A percentile compares a stretch with the other conserved stretches of the same genome.
These are phyloP conservation scores for Helicolenus hilgendorfi DNA, from an alignment of 2,797 vertebrate genomes.

Conservation along the genomic window DNA sequence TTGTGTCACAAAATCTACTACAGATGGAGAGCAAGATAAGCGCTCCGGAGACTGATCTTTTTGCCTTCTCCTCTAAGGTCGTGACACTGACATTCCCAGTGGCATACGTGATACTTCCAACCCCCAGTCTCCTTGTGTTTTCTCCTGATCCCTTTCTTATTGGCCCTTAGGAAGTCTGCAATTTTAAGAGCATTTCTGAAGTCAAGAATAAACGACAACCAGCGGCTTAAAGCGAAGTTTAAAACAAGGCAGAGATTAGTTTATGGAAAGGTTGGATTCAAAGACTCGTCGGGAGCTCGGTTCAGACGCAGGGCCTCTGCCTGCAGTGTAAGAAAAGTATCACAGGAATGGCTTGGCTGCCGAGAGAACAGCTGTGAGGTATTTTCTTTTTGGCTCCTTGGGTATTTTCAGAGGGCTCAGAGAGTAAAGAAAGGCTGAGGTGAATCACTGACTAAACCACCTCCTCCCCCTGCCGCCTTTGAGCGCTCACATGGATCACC, in stretches of 20 bases:
- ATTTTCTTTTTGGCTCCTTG: slow-evolving; percentile 86
- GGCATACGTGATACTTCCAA: slow-evolving; percentile 83
- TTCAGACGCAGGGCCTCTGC: slow-evolving; percentile 28
- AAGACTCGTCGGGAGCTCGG: background rate
- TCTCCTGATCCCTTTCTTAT: slow-evolving; percentile 59
- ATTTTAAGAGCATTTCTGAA: slow-evolving; percentile 52
- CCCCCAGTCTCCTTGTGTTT: slow-evolving; percentile 62
- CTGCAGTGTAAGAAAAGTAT: slow-evolving; percentile 46
- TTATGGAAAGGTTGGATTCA: slow-evolving; percentile 19
- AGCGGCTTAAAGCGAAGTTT: slow-evolving; percentile 10
- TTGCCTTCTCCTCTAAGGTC: slow-evolving; percentile 84
- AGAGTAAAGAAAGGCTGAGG: slow-evolving; percentile 76
- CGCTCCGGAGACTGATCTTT: slow-evolving; percentile 78
- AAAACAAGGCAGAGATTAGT: slow-evolving; percentile 23
- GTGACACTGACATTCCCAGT: slow-evolving; percentile 89
- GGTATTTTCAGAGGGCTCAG: slow-evolving; percentile 76
- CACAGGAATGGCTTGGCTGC: slow-evolving; percentile 69
- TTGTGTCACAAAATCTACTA: slow-evolving; percentile 86
- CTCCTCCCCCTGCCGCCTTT: slow-evolving; percentile 32
- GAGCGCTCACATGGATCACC: slow-evolving; percentile 60
- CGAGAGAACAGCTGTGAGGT: slow-evolving; percentile 84
- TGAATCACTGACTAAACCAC: slow-evolving; percentile 68
- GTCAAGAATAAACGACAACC: slow-evolving; percentile 5
- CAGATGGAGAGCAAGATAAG: slow-evolving; percentile 90
- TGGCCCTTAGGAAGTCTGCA: slow-evolving; percentile 28